These are phyloP conservation scores for Paraplagusia blochii DNA, from an alignment of 2,113 vertebrate species.

Conservation along the genomic window DNA sequence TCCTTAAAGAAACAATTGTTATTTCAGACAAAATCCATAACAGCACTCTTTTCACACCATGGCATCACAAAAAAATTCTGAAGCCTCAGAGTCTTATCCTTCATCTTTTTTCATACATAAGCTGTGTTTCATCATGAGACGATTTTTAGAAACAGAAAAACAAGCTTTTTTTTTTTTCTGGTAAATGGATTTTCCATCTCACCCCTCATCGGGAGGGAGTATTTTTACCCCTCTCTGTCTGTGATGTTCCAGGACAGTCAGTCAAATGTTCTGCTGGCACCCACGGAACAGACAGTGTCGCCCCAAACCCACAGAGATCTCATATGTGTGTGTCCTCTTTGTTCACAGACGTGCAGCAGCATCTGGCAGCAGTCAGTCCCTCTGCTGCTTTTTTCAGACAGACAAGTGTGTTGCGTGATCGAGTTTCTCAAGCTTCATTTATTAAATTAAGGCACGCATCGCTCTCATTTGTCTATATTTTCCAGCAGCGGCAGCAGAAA, in stretches of 20 bases:
- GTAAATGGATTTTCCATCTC: constrained; percentile 71
- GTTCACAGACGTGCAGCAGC: constrained; percentile 58
- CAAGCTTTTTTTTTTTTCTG: constrained; percentile 29
- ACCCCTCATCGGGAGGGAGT: constrained; percentile 57
- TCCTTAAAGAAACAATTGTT: too few species aligned
- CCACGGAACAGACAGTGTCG: constrained; percentile 53
- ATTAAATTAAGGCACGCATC: constrained; percentile 64
- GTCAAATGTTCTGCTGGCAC: constrained; percentile 57
- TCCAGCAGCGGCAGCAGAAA: neutral
- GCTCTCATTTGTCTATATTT: constrained; percentile 52
- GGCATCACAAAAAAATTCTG: too few species aligned
- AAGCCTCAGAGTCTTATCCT: neutral
- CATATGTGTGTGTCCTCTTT: constrained; percentile 67
- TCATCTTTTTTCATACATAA: constrained; percentile 58
- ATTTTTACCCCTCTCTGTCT: constrained; percentile 48
- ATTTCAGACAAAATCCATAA: too few species aligned
- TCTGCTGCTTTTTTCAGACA: constrained; percentile 42
- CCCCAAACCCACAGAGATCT: constrained; percentile 60
- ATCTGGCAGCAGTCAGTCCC: constrained; percentile 69
- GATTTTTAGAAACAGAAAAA: constrained; percentile 46
- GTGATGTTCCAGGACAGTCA: constrained; percentile 63
- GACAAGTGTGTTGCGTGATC: constrained; percentile 66
- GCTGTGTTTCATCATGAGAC: constrained; percentile 43
- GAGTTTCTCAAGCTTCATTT: constrained; percentile 64
- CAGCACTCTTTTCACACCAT: too few species aligned